Evolutionary conservation across 2,113 vertebrate genomes (phyloP).

Genomic region (Gnathonemus longibarbis): DNA sequence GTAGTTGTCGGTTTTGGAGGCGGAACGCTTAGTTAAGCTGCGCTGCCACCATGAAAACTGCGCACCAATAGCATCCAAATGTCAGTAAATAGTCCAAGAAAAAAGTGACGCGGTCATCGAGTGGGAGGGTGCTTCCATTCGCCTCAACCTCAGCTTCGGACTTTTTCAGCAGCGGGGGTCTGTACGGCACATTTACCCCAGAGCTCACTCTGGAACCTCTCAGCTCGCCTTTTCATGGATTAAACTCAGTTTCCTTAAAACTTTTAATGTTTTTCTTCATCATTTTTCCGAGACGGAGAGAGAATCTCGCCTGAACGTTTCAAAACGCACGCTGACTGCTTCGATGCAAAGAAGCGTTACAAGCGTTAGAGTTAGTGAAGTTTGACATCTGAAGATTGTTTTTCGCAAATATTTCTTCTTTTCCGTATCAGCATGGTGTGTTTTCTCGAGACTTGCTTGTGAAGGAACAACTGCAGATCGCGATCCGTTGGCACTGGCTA

Average conservation of each 20-base stretch:
- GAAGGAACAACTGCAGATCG: background rate
- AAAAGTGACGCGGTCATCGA: conserved; percentile 50
- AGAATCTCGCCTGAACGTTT: conserved; percentile 19
- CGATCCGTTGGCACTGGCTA: background rate
- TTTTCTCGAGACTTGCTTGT: background rate
- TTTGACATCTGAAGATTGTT: background rate
- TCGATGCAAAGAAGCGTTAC: background rate
- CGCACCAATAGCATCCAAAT: conserved; percentile 67
- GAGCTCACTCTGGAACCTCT: conserved; percentile 37
- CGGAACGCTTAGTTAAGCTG: conserved; percentile 40
- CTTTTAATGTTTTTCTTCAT: background rate
- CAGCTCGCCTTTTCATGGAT: conserved; percentile 28
- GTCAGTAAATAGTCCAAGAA: conserved; percentile 54
- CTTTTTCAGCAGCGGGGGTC: conserved; percentile 49
- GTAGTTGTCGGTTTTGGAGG: conserved; percentile 44
- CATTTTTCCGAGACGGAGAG: background rate
- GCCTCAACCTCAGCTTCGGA: conserved; percentile 60
- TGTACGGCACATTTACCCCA: conserved; percentile 58
- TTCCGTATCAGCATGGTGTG: background rate
- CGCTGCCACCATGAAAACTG: conserved; percentile 56
- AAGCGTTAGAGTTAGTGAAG: background rate
- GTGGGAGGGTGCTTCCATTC: conserved; percentile 57
- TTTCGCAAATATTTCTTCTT: background rate
- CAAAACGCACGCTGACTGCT: background rate
- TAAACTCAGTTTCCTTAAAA: background rate